A percentile compares a stretch with the other conserved stretches of the same genome.
These are phyloP conservation scores for Luidia sarsii DNA, from an alignment of 53 echinoderm and acorn worm genomes.

Conservation along the genomic window DNA sequence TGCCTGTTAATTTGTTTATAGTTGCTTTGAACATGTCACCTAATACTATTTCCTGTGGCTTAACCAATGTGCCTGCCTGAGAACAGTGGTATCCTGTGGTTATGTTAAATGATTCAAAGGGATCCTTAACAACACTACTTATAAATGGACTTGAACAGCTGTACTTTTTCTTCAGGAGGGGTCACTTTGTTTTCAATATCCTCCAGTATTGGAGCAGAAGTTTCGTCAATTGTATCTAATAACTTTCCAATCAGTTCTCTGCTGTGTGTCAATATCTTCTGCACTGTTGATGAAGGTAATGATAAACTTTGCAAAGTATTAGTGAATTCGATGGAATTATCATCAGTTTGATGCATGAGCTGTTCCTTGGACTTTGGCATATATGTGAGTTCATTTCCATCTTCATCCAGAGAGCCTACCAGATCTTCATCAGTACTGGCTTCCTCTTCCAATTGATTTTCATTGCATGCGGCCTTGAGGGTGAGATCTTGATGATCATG, in stretches of 20 bases:
- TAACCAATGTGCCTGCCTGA: background rate
- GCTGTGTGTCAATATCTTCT: background rate
- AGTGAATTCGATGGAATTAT: too few species aligned
- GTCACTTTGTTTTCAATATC: too few species aligned
- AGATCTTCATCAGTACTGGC: background rate
- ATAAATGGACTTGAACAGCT: background rate
- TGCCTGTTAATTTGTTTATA: constrained; percentile 5
- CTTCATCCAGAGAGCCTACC: too few species aligned
- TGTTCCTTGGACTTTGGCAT: background rate
- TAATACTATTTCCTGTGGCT: background rate
- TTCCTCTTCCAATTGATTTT: background rate
- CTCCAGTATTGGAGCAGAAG: background rate
- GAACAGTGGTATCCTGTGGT: constrained; percentile 20
- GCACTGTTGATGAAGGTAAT: constrained; percentile 6
- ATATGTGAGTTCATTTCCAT: background rate
- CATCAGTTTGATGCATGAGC: background rate
- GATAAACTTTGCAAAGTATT: background rate
- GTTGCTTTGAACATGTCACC: background rate
- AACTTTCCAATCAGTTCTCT: background rate
- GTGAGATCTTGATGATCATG: background rate
- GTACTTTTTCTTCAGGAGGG: background rate
- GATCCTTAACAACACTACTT: background rate
- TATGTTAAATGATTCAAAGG: background rate
- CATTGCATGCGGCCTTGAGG: background rate
- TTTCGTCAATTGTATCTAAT: background rate